Evolutionary conservation across 2,797 vertebrate genomes (phyloP).

Genomic region (Neosilurus hyrtlii): DNA sequence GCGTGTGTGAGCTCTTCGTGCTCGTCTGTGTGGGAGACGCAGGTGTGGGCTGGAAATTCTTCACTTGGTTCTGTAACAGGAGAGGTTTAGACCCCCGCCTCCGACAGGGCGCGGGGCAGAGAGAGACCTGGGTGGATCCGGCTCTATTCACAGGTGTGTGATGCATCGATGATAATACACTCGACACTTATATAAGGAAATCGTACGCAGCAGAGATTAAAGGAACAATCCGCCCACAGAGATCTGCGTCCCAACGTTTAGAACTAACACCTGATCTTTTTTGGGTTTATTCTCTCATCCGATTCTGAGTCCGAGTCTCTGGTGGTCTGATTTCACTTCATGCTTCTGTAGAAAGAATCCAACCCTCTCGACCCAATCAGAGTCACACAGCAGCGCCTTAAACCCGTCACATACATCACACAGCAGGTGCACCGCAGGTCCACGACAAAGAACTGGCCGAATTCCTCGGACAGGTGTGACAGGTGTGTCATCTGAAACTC

Average conservation of each 20-base stretch:
- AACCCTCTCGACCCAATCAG: too few relatives aligned
- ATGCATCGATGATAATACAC: not conserved
- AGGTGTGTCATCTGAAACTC: too few relatives aligned
- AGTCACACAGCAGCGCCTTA: too few relatives aligned
- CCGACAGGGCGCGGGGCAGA: not conserved
- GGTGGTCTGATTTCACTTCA: not conserved
- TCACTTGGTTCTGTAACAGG: not conserved
- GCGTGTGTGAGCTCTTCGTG: too few relatives aligned
- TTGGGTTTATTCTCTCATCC: not conserved
- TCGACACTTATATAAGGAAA: conserved; percentile 18
- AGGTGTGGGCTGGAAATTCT: conserved; percentile 10
- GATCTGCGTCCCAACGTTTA: not conserved
- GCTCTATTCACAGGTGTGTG: not conserved
- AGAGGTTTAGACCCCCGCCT: not conserved
- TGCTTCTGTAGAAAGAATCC: not conserved
- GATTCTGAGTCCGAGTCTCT: not conserved
- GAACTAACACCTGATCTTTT: too few relatives aligned
- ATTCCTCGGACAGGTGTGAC: too few relatives aligned
- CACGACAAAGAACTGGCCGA: too few relatives aligned
- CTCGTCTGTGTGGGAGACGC: conserved; percentile 9
- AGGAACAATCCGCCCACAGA: not conserved
- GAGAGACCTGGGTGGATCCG: not conserved
- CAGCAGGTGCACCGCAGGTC: too few relatives aligned
- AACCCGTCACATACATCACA: too few relatives aligned
- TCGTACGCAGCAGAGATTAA: not conserved